A percentile compares a stretch with the other conserved stretches of the same genome.
Conservation (phyloP, 2,797 vertebrate genomes). For the Psittacula echo region DNA sequence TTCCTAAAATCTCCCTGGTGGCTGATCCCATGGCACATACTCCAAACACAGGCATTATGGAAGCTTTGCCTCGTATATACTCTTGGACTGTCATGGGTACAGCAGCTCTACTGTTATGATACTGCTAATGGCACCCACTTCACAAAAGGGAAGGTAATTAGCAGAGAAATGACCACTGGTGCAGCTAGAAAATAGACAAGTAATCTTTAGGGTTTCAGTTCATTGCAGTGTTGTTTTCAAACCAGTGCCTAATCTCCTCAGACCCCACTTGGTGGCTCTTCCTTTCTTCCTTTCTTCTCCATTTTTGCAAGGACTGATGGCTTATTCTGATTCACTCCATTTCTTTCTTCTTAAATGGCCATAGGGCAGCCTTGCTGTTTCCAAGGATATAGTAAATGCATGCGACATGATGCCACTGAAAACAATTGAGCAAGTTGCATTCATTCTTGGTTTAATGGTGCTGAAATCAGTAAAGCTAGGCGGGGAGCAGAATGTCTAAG, state of each 20-base stretch:
- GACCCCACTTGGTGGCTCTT: background rate
- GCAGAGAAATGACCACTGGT: constrained; percentile 32
- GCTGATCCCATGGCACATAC: background rate
- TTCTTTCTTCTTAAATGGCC: constrained; percentile 28
- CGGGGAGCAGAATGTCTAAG: background rate
- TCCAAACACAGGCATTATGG: background rate
- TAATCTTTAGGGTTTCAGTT: constrained; percentile 29
- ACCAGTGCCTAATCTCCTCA: constrained; percentile 50
- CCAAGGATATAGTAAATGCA: constrained; percentile 59
- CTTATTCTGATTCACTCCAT: constrained; percentile 29
- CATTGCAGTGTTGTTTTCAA: constrained; percentile 20
- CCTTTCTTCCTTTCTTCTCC: constrained; percentile 15
- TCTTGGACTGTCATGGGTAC: background rate
- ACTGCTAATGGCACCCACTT: background rate
- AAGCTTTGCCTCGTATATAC: background rate
- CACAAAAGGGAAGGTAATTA: constrained; percentile 32
- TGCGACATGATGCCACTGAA: constrained; percentile 6
- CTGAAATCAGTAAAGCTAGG: background rate
- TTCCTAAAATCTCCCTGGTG: background rate
- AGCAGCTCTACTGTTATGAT: background rate
- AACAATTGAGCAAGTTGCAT: background rate
- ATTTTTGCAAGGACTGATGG: constrained; percentile 1
- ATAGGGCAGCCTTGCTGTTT: constrained; percentile 47
- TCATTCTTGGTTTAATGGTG: background rate
- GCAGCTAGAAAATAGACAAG: constrained; percentile 22